A percentile compares a stretch with the other conserved stretches of the same genome.
phyloP scores from a whole-genome alignment of 2,888 invertebrate species.

The Onthophagus sagittarius region DNA sequence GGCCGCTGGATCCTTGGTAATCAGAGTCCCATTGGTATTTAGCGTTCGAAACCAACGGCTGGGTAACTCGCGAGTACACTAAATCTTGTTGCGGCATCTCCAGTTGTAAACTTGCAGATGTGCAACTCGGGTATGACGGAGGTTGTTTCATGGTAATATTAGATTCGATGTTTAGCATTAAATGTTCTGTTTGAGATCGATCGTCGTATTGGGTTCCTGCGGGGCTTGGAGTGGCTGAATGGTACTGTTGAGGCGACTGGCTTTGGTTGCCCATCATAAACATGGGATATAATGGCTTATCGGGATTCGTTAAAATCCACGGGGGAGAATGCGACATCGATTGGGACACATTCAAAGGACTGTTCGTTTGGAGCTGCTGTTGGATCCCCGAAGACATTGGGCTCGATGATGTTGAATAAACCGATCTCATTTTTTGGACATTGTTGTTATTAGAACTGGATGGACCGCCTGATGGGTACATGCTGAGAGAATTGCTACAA shows the following conservation, averaged over 20 bases:
- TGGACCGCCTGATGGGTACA: constrained; percentile 52
- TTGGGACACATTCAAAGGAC: constrained; percentile 47
- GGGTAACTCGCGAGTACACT: constrained; percentile 53
- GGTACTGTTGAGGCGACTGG: constrained; percentile 56
- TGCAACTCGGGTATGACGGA: constrained; percentile 59
- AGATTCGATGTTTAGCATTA: constrained; percentile 59
- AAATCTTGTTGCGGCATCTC: constrained; percentile 56
- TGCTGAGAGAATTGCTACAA: constrained; percentile 65
- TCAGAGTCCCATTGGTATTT: constrained; percentile 70
- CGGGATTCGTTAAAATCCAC: constrained; percentile 69
- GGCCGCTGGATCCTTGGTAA: constrained; percentile 50
- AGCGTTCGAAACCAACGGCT: constrained; percentile 51
- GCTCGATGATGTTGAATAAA: constrained; percentile 66
- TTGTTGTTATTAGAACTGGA: constrained; percentile 35
- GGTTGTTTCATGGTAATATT: constrained; percentile 59
- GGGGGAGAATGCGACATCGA: constrained; percentile 57
- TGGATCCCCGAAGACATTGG: constrained; percentile 48
- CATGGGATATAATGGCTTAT: constrained; percentile 63
- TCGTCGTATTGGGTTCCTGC: constrained; percentile 65
- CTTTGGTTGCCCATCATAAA: constrained; percentile 59
- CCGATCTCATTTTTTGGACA: constrained; percentile 39
- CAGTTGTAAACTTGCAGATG: constrained; percentile 48
- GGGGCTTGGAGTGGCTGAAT: constrained; percentile 51
- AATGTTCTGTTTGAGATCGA: constrained; percentile 57
- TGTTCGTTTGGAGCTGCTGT: constrained; percentile 42